Conservation (phyloP, 1,140 invertebrate species). For the Amyelois transitella region DNA sequence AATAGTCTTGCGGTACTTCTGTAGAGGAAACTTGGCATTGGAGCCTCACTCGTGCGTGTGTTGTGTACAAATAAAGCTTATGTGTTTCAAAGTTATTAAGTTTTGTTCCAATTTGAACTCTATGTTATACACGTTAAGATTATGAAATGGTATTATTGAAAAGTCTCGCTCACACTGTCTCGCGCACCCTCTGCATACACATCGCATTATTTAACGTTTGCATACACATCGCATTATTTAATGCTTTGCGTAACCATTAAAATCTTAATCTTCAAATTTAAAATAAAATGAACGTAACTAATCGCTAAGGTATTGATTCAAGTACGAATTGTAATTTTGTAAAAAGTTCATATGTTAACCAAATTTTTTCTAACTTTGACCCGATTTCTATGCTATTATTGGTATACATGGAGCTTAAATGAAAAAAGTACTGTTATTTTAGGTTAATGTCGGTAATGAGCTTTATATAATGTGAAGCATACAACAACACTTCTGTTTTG, state of each 20-base stretch:
- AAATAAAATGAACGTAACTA: background rate
- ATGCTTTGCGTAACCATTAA: background rate
- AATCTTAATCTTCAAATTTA: background rate
- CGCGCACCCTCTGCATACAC: conserved; percentile 24
- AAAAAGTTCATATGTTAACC: too few relatives aligned
- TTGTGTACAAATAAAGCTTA: background rate
- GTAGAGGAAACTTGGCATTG: conserved; percentile 2
- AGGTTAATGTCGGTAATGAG: too few relatives aligned
- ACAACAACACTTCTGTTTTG: too few relatives aligned
- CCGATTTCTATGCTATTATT: too few relatives aligned
- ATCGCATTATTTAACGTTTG: background rate
- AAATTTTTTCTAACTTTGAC: too few relatives aligned
- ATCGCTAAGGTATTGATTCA: background rate
- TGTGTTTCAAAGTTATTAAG: background rate
- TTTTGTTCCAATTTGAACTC: conserved; percentile 13
- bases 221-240: background rate
- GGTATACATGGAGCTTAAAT: too few relatives aligned
- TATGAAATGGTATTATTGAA: background rate
- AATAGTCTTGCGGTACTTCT: conserved; percentile 8
- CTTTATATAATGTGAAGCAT: too few relatives aligned
- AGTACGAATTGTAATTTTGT: background rate
- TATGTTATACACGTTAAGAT: background rate
- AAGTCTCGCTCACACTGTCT: background rate
- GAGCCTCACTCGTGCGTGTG: conserved; percentile 2
- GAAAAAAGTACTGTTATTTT: too few relatives aligned